Percentiles rank a stretch among this genome's conserved stretches.
Evolutionary conservation across 2,797 vertebrate species (phyloP).

Genomic region (Cynopterus sphinx): DNA sequence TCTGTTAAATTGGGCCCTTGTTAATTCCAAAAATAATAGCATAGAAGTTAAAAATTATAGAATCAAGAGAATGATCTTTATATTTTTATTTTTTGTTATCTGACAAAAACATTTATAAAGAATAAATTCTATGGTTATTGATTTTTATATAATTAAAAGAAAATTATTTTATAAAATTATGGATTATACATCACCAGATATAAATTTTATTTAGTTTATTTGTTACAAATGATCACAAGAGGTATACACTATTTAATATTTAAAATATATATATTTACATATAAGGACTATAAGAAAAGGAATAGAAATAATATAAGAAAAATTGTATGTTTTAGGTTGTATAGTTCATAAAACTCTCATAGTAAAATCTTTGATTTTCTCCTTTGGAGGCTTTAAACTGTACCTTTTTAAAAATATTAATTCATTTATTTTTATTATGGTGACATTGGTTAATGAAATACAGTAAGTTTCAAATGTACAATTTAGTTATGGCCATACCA

Average conservation of each 20-base stretch:
- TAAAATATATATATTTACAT: neutral
- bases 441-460: too few relatives aligned
- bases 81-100: neutral
- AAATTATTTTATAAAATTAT: neutral
- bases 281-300: neutral
- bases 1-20: neutral
- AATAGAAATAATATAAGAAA: neutral
- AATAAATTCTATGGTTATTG: neutral
- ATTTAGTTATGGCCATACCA: too few relatives aligned
- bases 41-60: neutral
- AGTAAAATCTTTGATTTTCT: slow-evolving; percentile 41
- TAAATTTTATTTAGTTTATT: neutral
- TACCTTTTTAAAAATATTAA: too few relatives aligned
- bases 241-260: neutral
- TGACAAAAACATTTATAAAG: neutral
- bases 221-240: neutral
- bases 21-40: neutral
- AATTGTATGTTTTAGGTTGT: slow-evolving; percentile 28
- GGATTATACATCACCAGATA: neutral
- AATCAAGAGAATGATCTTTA: neutral
- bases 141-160: slow-evolving; percentile 19
- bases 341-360: slow-evolving; percentile 69
- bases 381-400: too few relatives aligned
- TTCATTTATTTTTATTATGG: too few relatives aligned
- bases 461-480: too few relatives aligned